Evolutionary conservation across 2,888 invertebrate genomes (phyloP).

Genomic region (Hydraecia micacea): DNA sequence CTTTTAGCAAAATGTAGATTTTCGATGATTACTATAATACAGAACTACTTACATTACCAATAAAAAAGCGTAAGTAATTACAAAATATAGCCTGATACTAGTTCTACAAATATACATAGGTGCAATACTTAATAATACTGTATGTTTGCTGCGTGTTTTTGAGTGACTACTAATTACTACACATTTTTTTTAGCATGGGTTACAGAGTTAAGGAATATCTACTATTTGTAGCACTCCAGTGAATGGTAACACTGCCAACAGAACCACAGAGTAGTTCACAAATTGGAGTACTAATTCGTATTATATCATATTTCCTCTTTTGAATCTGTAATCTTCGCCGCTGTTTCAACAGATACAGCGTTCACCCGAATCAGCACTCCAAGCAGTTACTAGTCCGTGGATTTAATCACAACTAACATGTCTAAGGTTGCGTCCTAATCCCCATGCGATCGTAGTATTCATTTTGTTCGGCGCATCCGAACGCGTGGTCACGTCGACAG

Average conservation of each 20-base stretch:
- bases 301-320: not conserved
- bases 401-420: not conserved
- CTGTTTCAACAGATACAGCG: not conserved
- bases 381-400: slow-evolving; percentile 20
- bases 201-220: slow-evolving; percentile 11
- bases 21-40: not conserved
- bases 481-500: not conserved
- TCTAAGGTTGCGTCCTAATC: not conserved
- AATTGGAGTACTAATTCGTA: slow-evolving; percentile 11
- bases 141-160: slow-evolving; percentile 27
- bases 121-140: slow-evolving; percentile 13
- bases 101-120: slow-evolving; percentile 13
- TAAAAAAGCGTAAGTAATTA: slow-evolving; percentile 9
- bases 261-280: slow-evolving; percentile 16
- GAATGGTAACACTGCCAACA: slow-evolving; percentile 19
- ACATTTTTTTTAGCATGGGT: slow-evolving; percentile 48
- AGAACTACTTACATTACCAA: slow-evolving; percentile 17
- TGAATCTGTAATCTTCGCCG: not conserved
- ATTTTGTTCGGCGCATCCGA: not conserved
- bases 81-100: slow-evolving; percentile 8
- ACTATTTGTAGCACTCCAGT: slow-evolving; percentile 8
- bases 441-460: not conserved
- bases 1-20: slow-evolving; percentile 35
- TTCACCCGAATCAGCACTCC: slow-evolving; percentile 12
- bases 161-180: slow-evolving; percentile 45